Percentiles rank a stretch among this genome's conserved stretches.
Evolutionary conservation across 2,888 invertebrate genomes (phyloP).

Genomic region (Spodoptera littoralis): DNA sequence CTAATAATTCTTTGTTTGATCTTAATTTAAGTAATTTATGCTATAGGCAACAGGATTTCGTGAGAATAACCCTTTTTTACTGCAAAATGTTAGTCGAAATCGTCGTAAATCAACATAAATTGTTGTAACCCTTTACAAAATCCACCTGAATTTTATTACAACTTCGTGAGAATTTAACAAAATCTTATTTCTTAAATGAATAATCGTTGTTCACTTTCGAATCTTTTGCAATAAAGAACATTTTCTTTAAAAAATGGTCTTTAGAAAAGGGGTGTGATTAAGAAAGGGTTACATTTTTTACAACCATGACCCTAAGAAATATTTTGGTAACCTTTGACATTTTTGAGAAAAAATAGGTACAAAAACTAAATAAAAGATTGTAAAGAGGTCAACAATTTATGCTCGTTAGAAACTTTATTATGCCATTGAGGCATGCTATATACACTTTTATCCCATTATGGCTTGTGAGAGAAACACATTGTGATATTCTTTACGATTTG

Average conservation of each 20-base stretch:
- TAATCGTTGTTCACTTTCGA: neutral
- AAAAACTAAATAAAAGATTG: neutral
- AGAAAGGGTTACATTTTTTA: constrained; percentile 16
- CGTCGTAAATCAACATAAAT: too few relatives aligned
- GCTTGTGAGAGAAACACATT: neutral
- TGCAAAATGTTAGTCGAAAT: too few relatives aligned
- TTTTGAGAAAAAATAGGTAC: constrained; percentile 13
- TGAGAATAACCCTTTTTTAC: too few relatives aligned
- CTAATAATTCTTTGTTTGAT: constrained; percentile 10
- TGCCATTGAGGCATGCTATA: neutral
- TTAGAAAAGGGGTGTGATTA: neutral
- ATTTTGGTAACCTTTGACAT: constrained; percentile 47
- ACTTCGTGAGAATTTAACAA: constrained; percentile 8
- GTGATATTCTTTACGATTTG: neutral
- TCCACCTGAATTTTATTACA: neutral
- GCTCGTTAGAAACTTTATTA: constrained; percentile 32
- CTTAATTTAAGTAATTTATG: constrained; percentile 2
- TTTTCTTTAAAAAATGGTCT: neutral
- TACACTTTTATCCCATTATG: neutral
- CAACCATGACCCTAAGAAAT: constrained; percentile 28
- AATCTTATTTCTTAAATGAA: too few relatives aligned
- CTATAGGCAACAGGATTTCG: too few relatives aligned
- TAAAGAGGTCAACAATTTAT: constrained; percentile 36
- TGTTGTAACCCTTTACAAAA: constrained; percentile 4
- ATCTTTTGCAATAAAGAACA: neutral